A percentile compares a stretch with the other conserved stretches of the same genome.
These are phyloP conservation scores for Plagodis dolabraria DNA, from an alignment of 2,888 invertebrate genomes.

Conservation along the genomic window DNA sequence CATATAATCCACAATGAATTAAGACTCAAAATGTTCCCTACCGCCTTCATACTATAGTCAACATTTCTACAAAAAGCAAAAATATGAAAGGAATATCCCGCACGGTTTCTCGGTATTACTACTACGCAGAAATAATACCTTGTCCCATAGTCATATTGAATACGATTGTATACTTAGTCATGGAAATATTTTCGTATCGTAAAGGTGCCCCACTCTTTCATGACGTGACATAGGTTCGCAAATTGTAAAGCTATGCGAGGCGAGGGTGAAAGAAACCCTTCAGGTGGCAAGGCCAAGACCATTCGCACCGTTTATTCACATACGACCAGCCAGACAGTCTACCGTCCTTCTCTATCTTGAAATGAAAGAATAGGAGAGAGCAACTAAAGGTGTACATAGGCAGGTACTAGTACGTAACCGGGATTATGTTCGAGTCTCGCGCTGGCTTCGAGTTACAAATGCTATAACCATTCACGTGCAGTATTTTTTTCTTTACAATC, in stretches of 20 bases:
- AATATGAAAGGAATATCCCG: too few species aligned
- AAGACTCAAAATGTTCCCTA: too few species aligned
- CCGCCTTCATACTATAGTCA: too few species aligned
- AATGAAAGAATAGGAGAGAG: slow-evolving; percentile 3
- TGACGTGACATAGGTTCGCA: too few species aligned
- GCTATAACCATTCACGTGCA: slow-evolving; percentile 18
- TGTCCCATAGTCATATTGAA: too few species aligned
- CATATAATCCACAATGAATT: too few species aligned
- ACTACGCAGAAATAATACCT: too few species aligned
- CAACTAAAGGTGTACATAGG: slow-evolving; percentile 18
- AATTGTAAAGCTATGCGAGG: background rate
- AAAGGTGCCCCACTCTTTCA: too few species aligned
- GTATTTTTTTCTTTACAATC: slow-evolving; percentile 29
- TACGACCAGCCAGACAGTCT: slow-evolving; percentile 16
- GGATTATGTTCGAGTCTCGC: slow-evolving; percentile 23
- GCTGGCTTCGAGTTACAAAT: slow-evolving; percentile 18
- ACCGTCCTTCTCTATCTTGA: slow-evolving; percentile 5
- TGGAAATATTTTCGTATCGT: too few species aligned
- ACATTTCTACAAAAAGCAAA: too few species aligned
- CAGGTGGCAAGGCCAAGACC: slow-evolving; percentile 57
- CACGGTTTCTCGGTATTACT: too few species aligned
- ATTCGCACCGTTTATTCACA: slow-evolving; percentile 37
- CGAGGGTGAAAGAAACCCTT: slow-evolving; percentile 46
- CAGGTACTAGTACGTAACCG: slow-evolving; percentile 20
- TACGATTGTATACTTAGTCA: too few species aligned